These are phyloP conservation scores for Pipistrellus kuhlii DNA, from an alignment of 2,797 vertebrate species.

Conservation along the genomic window DNA sequence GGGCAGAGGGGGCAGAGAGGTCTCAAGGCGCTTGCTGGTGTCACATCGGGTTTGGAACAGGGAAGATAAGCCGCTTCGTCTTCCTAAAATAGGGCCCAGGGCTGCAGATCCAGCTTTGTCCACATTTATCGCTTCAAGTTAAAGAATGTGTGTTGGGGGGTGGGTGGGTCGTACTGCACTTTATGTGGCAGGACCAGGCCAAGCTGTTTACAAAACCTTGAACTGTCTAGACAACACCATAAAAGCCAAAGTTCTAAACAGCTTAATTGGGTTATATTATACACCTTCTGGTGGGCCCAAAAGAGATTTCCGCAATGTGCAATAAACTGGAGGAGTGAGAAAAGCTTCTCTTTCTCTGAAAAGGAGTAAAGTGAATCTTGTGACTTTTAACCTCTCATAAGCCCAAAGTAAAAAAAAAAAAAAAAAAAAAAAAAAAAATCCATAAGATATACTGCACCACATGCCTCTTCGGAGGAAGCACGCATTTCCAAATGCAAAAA, in stretches of 20 bases:
- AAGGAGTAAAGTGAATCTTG: conserved; percentile 81
- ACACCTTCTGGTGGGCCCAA: conserved; percentile 93
- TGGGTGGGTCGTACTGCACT: conserved; percentile 86
- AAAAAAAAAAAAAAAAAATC: conserved; percentile 66
- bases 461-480: conserved; percentile 50
- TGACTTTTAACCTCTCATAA: conserved; percentile 76
- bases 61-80: not conserved
- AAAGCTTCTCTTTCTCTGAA: conserved; percentile 86
- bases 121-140: conserved; percentile 77
- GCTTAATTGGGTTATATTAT: conserved; percentile 99
- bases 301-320: conserved; percentile 93
- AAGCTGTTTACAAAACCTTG: conserved; percentile 99
- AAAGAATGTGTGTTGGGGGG: conserved; percentile 81
- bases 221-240: conserved; percentile 99
- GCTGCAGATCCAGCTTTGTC: conserved; percentile 70
- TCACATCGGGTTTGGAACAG: not conserved
- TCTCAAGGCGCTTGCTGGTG: not conserved
- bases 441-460: conserved; percentile 67
- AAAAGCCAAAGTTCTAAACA: conserved; percentile 96
- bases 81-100: conserved; percentile 43
- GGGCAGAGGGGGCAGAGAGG: not conserved
- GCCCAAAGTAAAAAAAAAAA: conserved; percentile 78
- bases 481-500: conserved; percentile 63
- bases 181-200: conserved; percentile 91
- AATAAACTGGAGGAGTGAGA: conserved; percentile 88